phyloP scores from a whole-genome alignment of 2,888 invertebrate genomes.

The Chalcis sispes region DNA sequence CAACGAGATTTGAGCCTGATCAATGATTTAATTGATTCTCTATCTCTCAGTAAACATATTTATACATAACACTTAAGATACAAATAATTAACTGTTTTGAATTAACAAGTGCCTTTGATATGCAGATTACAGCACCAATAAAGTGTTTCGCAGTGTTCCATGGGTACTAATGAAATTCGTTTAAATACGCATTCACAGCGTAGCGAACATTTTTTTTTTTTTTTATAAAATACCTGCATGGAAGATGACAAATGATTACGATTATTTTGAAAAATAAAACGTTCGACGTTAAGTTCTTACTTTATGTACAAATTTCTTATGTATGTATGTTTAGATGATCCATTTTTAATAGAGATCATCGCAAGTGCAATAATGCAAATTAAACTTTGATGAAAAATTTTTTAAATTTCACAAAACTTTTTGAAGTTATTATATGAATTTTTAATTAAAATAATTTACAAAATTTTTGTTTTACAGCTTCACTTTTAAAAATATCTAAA shows the following conservation, averaged over 20 bases:
- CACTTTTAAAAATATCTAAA: too few relatives aligned
- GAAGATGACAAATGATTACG: slow-evolving; percentile 22
- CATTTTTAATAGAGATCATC: slow-evolving; percentile 4
- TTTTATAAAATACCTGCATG: background rate
- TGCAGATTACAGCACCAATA: slow-evolving; percentile 43
- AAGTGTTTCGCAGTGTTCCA: slow-evolving; percentile 7
- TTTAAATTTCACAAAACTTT: slow-evolving; percentile 26
- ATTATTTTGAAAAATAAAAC: slow-evolving; percentile 38
- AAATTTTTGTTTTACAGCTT: too few relatives aligned
- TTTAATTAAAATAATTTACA: background rate
- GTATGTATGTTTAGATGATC: slow-evolving; percentile 19
- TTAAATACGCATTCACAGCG: background rate
- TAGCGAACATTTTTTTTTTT: background rate
- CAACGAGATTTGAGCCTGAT: background rate
- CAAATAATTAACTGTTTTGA: background rate
- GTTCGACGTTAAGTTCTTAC: slow-evolving; percentile 21
- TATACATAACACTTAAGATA: slow-evolving; percentile 1
- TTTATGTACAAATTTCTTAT: slow-evolving; percentile 44
- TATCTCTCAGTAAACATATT: slow-evolving; percentile 4
- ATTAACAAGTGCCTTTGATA: slow-evolving; percentile 45
- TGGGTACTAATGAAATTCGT: slow-evolving; percentile 5
- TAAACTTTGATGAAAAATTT: background rate
- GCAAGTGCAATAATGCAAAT: slow-evolving; percentile 6
- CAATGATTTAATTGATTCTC: background rate
- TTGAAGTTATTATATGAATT: background rate